phyloP scores from a whole-genome alignment of 2,113 vertebrate genomes.

The Maccullochella peelii region DNA sequence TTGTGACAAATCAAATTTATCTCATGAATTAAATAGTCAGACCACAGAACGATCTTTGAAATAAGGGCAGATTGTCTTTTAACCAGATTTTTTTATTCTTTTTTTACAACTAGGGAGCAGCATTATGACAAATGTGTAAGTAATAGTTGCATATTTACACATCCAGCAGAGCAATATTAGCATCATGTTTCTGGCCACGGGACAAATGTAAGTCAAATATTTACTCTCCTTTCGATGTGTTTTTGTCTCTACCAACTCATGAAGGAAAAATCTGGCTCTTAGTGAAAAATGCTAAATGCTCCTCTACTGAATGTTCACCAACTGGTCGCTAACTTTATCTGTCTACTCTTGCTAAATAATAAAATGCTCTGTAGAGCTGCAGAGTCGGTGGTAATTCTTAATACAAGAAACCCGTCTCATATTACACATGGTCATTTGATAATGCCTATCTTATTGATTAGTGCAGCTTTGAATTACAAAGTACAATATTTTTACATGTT shows the following conservation, averaged over 20 bases:
- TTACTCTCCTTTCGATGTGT: background rate
- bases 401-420: background rate
- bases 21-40: too few relatives aligned
- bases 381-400: background rate
- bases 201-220: background rate
- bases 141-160: background rate
- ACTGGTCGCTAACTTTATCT: background rate
- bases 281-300: background rate
- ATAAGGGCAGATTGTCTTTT: background rate
- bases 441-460: background rate
- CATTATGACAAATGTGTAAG: background rate
- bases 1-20: background rate
- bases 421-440: background rate
- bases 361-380: background rate
- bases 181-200: background rate
- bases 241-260: background rate
- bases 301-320: background rate
- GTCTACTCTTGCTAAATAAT: background rate
- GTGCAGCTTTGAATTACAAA: background rate
- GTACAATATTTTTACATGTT: background rate
- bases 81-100: too few relatives aligned
- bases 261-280: background rate
- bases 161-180: background rate
- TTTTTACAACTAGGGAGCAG: background rate
- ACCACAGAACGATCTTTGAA: background rate